Percentiles rank a stretch among this genome's conserved stretches.
These are phyloP conservation scores for Acridotheres tristis DNA, from an alignment of 2,797 vertebrate genomes.

Conservation along the genomic window DNA sequence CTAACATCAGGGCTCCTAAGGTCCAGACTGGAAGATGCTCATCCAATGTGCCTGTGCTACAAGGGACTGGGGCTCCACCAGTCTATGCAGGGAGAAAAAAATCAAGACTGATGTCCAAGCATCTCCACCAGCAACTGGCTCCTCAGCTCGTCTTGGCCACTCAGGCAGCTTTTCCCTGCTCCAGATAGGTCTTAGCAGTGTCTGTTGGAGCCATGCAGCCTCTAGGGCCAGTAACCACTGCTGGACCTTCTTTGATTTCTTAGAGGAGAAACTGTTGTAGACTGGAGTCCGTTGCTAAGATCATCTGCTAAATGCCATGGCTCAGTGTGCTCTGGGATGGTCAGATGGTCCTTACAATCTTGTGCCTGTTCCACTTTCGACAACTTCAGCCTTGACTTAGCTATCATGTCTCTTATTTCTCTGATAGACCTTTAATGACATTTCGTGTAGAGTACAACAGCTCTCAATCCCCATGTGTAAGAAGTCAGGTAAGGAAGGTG, in stretches of 20 bases:
- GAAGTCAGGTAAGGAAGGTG: background rate
- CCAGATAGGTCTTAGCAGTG: background rate
- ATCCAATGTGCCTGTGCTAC: background rate
- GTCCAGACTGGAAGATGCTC: background rate
- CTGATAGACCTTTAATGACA: background rate
- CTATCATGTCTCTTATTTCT: background rate
- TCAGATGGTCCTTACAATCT: background rate
- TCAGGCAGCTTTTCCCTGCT: background rate
- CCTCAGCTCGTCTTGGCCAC: background rate
- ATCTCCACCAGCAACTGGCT: background rate
- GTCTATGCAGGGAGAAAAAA: background rate
- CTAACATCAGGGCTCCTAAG: background rate
- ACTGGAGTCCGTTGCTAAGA: background rate
- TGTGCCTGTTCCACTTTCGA: background rate
- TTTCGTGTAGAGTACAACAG: background rate
- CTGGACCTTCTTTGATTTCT: background rate
- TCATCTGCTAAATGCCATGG: background rate
- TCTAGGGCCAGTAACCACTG: background rate
- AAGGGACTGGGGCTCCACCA: background rate
- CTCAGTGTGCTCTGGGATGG: background rate
- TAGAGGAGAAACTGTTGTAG: background rate
- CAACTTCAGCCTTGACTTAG: background rate
- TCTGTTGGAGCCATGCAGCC: background rate
- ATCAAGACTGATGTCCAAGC: background rate
- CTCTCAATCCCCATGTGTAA: background rate